Base-by-base conservation (phyloP, 1,140 invertebrate genomes). In the Lethrus apterus region DNA sequence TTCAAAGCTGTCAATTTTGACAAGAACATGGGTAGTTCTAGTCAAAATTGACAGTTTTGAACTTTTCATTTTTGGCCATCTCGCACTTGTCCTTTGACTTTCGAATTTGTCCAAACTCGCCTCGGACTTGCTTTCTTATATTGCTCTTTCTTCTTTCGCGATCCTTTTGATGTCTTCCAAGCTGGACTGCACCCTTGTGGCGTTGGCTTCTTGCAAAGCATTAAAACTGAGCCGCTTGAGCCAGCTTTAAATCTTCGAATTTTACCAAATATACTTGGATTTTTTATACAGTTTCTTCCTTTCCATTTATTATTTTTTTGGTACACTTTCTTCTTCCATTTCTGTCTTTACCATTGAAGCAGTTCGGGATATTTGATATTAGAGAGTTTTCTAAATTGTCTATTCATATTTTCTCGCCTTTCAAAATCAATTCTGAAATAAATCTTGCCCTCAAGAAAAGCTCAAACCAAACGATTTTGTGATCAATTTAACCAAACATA, bases 41-140 rank as follows among this genome's bases (percentile, higher is more conserved):
- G 9, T 11, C 18, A 10, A 38, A 38, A 21, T 38, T 38, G 10
- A 13, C 10, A 3, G 20, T 11, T 11, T 38, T 38, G n/a, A 38
- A 38, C 14, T 38, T 18, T 2, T 38, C 35, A 10, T 38, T 38
- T 13, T 21, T 38, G 2, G 20, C 19, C 13, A 21, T 38, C 7
- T 19, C 24, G 2, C 11, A 18, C 18, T 38, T 38, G 7, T 38
- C 35, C 20, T 38, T 17, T 38, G 20, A 17, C 20, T 38, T 11
- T 38, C 35, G 13, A 38, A 20, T 10, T n/a, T 38, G 18, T 13
- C 8, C 8, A 38, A 11, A 19, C 35, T 38, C 7, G 24, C 4
- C 35, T 38, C 24, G 3, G 35, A 38, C 18, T 38, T 38, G 13
- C 35, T 38, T 19, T 38, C 35, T 23, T 38, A 21, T 9, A 38